Percentiles rank a stretch among this genome's conserved stretches.
These are phyloP conservation scores for Amyelois transitella DNA, from an alignment of 1,140 invertebrate species.

Conservation along the genomic window DNA sequence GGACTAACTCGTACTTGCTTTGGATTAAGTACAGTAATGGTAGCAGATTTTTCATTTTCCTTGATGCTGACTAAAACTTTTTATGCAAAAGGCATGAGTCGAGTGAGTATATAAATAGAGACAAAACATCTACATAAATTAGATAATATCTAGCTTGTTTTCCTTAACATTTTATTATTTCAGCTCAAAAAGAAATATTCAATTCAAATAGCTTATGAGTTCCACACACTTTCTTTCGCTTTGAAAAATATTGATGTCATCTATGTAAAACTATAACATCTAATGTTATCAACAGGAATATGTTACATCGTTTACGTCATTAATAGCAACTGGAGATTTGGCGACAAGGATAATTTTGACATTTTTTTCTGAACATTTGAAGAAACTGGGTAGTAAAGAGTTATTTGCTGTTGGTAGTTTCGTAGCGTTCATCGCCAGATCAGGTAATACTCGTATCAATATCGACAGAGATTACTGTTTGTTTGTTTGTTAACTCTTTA, in stretches of 20 bases:
- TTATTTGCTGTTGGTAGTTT: background rate
- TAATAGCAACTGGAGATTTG: background rate
- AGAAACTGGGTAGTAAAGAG: background rate
- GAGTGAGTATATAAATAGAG: background rate
- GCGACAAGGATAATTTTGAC: background rate
- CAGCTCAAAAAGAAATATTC: too few relatives aligned
- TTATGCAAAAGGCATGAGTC: background rate
- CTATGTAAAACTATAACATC: too few relatives aligned
- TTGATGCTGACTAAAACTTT: background rate
- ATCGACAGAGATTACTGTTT: too few relatives aligned
- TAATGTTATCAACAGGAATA: too few relatives aligned
- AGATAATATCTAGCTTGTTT: background rate
- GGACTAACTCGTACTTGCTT: background rate
- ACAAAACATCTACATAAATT: background rate
- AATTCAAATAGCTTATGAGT: too few relatives aligned
- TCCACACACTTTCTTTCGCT: too few relatives aligned
- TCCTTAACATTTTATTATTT: too few relatives aligned
- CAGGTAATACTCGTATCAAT: too few relatives aligned
- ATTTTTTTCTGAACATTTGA: background rate
- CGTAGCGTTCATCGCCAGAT: constrained; percentile 24
- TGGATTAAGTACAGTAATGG: background rate
- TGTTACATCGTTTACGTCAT: background rate
- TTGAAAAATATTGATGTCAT: too few relatives aligned
- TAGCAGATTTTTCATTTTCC: background rate
- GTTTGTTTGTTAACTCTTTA: too few relatives aligned